Conservation (phyloP, 2,797 vertebrate species). For the Chiroxiphia lanceolata region DNA sequence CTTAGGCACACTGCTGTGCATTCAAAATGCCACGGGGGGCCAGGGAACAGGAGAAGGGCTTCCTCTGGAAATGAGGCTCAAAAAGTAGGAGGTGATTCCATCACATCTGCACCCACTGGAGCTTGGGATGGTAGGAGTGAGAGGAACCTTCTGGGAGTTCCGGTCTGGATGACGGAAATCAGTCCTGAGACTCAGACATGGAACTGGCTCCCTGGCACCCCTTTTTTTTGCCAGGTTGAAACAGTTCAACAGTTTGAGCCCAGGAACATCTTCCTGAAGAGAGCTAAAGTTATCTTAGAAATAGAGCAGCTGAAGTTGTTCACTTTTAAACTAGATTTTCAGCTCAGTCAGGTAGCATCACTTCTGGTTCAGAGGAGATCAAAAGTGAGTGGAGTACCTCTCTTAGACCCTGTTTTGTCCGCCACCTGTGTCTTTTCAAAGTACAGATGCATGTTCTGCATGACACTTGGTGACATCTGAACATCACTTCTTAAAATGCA, state of each 20-base stretch:
- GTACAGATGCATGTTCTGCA: background rate
- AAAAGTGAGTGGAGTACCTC: background rate
- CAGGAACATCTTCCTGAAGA: conserved; percentile 14
- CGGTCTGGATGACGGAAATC: background rate
- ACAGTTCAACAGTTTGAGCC: conserved; percentile 4
- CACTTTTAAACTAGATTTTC: background rate
- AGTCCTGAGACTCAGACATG: background rate
- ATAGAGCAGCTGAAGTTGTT: background rate
- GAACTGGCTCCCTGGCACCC: background rate
- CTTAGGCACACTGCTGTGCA: background rate
- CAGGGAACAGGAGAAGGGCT: background rate
- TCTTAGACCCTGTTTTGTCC: background rate
- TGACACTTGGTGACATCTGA: background rate
- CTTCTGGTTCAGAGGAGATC: background rate
- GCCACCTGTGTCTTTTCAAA: background rate
- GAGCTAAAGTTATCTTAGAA: background rate
- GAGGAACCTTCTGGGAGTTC: background rate
- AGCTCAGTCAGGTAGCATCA: background rate
- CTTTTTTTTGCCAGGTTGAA: conserved; percentile 13
- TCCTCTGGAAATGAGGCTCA: background rate
- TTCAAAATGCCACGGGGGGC: background rate
- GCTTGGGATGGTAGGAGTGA: background rate
- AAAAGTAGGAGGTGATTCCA: background rate
- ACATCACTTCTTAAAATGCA: background rate
- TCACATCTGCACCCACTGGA: accelerated